Evolutionary conservation across 2,113 vertebrate species (phyloP).

Genomic region (Labrus mixtus): DNA sequence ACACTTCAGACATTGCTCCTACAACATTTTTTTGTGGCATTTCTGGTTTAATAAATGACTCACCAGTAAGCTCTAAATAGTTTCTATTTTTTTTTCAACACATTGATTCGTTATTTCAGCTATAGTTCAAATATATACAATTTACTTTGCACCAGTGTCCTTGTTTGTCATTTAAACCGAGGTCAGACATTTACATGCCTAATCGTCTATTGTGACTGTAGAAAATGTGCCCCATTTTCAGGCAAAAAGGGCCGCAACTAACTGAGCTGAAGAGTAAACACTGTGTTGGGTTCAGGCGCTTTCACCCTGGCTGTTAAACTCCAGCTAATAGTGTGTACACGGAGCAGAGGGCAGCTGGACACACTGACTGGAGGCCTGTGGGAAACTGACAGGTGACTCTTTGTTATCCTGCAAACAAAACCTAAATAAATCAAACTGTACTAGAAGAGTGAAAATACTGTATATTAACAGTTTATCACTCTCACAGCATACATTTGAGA

Average conservation of each 20-base stretch:
- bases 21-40: background rate
- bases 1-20: too few species aligned
- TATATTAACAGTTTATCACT: background rate
- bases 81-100: background rate
- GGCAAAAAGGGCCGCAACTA: slow-evolving; percentile 48
- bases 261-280: slow-evolving; percentile 82
- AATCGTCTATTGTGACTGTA: slow-evolving; percentile 45
- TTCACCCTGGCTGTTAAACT: slow-evolving; percentile 69
- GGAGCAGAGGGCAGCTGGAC: slow-evolving; percentile 77
- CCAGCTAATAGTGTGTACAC: slow-evolving; percentile 72
- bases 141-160: slow-evolving; percentile 2
- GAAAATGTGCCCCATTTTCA: slow-evolving; percentile 50
- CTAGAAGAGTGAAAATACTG: slow-evolving; percentile 3
- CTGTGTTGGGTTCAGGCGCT: slow-evolving; percentile 27
- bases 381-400: slow-evolving; percentile 78
- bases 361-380: slow-evolving; percentile 67
- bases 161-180: slow-evolving; percentile 31
- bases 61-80: background rate
- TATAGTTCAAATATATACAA: slow-evolving; percentile 1
- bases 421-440: slow-evolving; percentile 25
- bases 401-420: slow-evolving; percentile 57
- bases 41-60: background rate
- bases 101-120: background rate
- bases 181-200: slow-evolving; percentile 55
- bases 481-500: background rate